Evolutionary conservation across 2,113 vertebrate genomes (phyloP).

Genomic region (Tor tambroides): DNA sequence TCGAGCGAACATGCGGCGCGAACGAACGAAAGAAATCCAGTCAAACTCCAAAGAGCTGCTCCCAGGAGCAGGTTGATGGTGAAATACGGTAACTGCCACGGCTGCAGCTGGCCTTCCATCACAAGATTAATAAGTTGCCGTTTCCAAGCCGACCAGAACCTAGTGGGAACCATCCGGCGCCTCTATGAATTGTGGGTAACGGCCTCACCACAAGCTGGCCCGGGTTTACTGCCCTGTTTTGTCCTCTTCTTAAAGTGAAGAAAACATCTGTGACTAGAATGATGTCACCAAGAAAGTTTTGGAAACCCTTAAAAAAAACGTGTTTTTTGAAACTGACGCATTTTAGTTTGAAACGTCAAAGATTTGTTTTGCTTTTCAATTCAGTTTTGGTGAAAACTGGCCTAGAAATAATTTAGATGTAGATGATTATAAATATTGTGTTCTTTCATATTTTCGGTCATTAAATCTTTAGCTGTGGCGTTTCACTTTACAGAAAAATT

Average conservation of each 20-base stretch:
- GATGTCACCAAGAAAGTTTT: conserved; percentile 82
- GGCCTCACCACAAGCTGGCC: conserved; percentile 96
- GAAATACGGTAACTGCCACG: conserved; percentile 90
- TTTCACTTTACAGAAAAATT: not conserved
- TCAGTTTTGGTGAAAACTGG: not conserved
- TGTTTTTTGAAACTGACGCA: not conserved
- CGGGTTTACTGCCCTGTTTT: conserved; percentile 89
- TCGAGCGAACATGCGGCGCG: not conserved
- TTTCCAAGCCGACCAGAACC: conserved; percentile 99
- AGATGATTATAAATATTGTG: not conserved
- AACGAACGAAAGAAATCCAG: conserved; percentile 58
- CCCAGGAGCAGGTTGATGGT: conserved; percentile 85
- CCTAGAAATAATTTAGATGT: not conserved
- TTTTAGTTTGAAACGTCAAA: not conserved
- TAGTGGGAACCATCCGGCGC: conserved; percentile 97
- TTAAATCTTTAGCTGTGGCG: not conserved
- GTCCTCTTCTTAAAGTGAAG: conserved; percentile 79
- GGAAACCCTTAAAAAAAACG: too few relatives aligned
- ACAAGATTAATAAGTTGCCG: conserved; percentile 99
- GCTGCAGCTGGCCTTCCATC: conserved; percentile 98
- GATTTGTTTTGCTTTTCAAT: not conserved
- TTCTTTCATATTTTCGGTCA: not conserved
- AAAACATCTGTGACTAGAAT: conserved; percentile 91
- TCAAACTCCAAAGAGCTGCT: conserved; percentile 72
- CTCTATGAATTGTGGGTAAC: conserved; percentile 93